Percentiles rank a stretch among this genome's conserved stretches.
Conservation (phyloP, 2,797 vertebrate genomes). For the Craterocephalus amniculus region DNA sequence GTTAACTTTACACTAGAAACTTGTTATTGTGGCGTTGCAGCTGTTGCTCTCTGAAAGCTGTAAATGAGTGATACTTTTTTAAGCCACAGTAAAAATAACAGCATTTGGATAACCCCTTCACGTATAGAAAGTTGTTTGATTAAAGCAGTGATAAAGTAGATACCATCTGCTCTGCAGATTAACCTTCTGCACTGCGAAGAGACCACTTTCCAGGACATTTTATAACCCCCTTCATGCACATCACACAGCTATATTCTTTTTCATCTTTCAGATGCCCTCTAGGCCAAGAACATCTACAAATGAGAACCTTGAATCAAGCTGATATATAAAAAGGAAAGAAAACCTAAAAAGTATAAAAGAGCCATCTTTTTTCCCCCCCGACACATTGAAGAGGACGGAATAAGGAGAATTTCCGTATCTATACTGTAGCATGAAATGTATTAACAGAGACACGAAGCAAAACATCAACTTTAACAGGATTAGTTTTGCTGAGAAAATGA, state of each 20-base stretch:
- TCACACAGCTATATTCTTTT: conserved; percentile 51
- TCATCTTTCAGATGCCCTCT: conserved; percentile 43
- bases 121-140: conserved; percentile 61
- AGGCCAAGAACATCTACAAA: conserved; percentile 39
- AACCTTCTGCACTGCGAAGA: conserved; percentile 49
- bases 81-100: conserved; percentile 16
- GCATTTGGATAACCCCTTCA: conserved; percentile 13
- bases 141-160: conserved; percentile 55
- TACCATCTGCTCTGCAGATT: conserved; percentile 62
- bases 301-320: conserved; percentile 15
- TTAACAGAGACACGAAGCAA: conserved; percentile 7
- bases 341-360: conserved; percentile 27
- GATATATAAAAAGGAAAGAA: conserved; percentile 29
- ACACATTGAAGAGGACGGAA: conserved; percentile 22
- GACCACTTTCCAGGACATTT: conserved; percentile 40
- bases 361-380: conserved; percentile 6
- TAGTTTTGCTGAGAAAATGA: not conserved
- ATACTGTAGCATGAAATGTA: conserved; percentile 18
- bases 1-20: conserved; percentile 11
- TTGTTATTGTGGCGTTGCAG: not conserved
- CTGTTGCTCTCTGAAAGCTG: conserved; percentile 15
- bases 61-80: conserved; percentile 23
- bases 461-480: conserved; percentile 5
- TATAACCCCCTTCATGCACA: conserved; percentile 60
- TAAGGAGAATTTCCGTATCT: not conserved